Percentiles rank a stretch among this genome's conserved stretches.
phyloP scores from a whole-genome alignment of 2,113 vertebrate species.

The Meles meles region DNA sequence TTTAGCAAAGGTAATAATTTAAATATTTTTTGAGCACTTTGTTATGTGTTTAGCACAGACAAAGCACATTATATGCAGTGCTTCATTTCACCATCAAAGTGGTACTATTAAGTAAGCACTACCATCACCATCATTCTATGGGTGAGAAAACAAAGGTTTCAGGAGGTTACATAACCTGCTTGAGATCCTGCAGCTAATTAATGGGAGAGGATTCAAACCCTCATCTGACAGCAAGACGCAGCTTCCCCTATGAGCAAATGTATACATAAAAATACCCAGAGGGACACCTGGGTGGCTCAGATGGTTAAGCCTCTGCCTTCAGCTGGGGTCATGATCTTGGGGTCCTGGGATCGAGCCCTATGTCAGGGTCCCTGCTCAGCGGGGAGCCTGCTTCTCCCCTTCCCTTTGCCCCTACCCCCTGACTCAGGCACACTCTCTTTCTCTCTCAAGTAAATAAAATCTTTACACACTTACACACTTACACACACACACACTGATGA shows the following conservation, averaged over 20 bases:
- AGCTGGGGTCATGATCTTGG: not conserved
- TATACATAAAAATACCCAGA: not conserved
- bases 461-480: not conserved
- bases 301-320: not conserved
- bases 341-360: not conserved
- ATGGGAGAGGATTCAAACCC: not conserved
- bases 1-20: not conserved
- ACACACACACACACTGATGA: not conserved
- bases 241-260: not conserved
- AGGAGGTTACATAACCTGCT: not conserved
- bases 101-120: not conserved
- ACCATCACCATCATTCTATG: not conserved
- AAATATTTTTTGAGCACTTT: not conserved
- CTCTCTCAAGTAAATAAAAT: not conserved
- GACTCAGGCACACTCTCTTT: not conserved
- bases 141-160: not conserved
- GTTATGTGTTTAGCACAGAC: not conserved
- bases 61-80: not conserved
- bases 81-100: not conserved
- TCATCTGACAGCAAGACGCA: slow-evolving; percentile 7
- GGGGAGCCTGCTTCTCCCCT: not conserved
- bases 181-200: not conserved
- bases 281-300: not conserved
- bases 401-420: not conserved
- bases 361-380: not conserved